Base-by-base conservation (phyloP, 2,113 vertebrate genomes). In the Dolichotis patagonum region DNA sequence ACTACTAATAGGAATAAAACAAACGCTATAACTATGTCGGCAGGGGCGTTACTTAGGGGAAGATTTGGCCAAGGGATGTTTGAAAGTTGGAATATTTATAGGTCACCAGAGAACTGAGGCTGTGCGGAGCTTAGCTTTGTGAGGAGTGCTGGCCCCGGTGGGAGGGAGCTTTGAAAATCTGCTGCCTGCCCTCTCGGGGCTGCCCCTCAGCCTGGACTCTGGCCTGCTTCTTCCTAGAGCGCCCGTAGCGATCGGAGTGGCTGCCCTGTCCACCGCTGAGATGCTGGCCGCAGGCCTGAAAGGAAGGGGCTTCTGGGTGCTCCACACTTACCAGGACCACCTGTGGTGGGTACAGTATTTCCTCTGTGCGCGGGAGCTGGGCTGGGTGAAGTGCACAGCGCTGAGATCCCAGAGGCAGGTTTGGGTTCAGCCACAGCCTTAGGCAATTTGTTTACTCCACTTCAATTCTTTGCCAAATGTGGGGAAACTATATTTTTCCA, bases 301-400 rank as follows among this genome's bases (percentile, higher is more conserved):
- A 82, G 99, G 99, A 30, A 99, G 98, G 98, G 99, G 99, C 87
- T 99, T 99, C 96, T 99, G 98, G 80, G 97, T 99, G 94, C 98
- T 99, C 77, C 99, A 99, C 88, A 99, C 99, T 0, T 99, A 99
- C 97, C 99, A 98, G 98, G 99, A 99, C 98, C 98, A 99, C 91
- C 98, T 99, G 93, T 99, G 99, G 99, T 99, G 94, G 97, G 99
- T 98, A 87, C 7, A n/a, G 8, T 3, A 22, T 85, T 73, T 67
- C 12, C 93, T 84, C 63, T 52, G 3, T 32, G 71, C 43, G 9
- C 0, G 1, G 60, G 56, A 63, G 35, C 24, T 0, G n/a, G 52
- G 22, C 0, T 10, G 41, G 49, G 26, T 20, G 26, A 69, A 89
- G 71, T 46, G 20, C 20, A 9, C 2, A 3, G 24, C 41, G 80